A percentile compares a stretch with the other conserved stretches of the same genome.
Conservation (phyloP, 1,140 invertebrate genomes). For the Eumaeus atala region DNA sequence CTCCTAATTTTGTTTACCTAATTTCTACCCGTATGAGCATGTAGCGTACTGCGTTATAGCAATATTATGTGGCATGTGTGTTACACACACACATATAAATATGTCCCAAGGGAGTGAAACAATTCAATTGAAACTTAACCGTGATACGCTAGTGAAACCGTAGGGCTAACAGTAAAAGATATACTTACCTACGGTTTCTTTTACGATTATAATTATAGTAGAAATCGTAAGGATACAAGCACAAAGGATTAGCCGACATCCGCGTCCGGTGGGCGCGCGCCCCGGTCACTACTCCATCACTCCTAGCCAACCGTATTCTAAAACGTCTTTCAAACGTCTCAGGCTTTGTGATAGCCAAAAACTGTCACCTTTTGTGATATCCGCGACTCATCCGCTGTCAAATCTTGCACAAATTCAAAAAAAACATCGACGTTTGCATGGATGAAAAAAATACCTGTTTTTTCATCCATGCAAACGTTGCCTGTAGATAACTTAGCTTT, state of each 20-base stretch:
- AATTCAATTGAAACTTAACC: too few relatives aligned
- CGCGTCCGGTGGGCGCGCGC: conserved; percentile 25
- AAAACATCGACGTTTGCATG: conserved; percentile 54
- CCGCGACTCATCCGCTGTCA: conserved; percentile 57
- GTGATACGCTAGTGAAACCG: too few relatives aligned
- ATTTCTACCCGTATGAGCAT: too few relatives aligned
- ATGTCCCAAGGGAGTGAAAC: too few relatives aligned
- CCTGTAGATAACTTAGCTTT: conserved; percentile 61
- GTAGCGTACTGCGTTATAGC: too few relatives aligned
- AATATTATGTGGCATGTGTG: too few relatives aligned
- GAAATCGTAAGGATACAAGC: conserved; percentile 12
- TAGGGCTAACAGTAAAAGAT: too few relatives aligned
- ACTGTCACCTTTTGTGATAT: conserved; percentile 63
- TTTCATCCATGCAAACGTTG: conserved; percentile 65
- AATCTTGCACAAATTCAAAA: conserved; percentile 73
- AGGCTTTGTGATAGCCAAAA: conserved; percentile 46
- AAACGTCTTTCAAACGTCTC: conserved; percentile 61
- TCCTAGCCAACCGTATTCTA: conserved; percentile 63
- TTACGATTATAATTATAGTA: too few relatives aligned
- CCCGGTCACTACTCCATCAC: conserved; percentile 50
- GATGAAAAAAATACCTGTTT: too few relatives aligned
- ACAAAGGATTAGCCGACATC: conserved; percentile 9
- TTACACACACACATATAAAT: too few relatives aligned
- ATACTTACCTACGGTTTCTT: too few relatives aligned
- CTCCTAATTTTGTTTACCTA: too few relatives aligned